Percentiles rank a stretch among this genome's conserved stretches.
Conservation (phyloP, 2,113 vertebrate species). For the Melanerpes aurifrons region DNA sequence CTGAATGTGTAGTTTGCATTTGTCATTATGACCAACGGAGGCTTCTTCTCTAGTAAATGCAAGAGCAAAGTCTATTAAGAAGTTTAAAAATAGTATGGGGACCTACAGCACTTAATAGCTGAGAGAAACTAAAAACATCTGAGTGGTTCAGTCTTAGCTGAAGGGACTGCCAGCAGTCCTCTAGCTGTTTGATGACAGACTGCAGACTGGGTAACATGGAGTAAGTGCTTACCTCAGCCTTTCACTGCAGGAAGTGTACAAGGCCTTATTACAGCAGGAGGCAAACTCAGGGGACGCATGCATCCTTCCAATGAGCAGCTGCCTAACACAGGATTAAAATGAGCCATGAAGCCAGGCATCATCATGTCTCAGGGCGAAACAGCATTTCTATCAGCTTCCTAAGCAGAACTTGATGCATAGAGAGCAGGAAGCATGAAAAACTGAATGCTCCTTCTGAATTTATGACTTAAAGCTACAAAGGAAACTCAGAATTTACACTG, state of each 20-base stretch:
- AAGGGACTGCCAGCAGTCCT: background rate
- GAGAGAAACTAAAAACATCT: background rate
- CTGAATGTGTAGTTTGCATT: background rate
- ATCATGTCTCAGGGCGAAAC: background rate
- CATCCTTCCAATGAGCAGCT: slow-evolving; percentile 30
- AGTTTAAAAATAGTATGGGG: background rate
- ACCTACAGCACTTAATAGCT: background rate
- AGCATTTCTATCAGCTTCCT: background rate
- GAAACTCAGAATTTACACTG: slow-evolving; percentile 11
- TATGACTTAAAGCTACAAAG: slow-evolving; percentile 50
- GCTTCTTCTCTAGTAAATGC: background rate
- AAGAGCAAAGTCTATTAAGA: background rate
- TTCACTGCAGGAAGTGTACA: background rate
- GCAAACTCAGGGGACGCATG: background rate
- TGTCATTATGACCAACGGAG: background rate
- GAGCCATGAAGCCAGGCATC: background rate
- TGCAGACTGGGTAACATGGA: background rate
- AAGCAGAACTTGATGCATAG: background rate
- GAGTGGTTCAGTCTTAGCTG: slow-evolving; percentile 3
- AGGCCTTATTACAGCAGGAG: slow-evolving; percentile 5
- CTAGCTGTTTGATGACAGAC: background rate
- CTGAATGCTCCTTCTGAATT: slow-evolving; percentile 13
- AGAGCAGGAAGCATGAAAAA: slow-evolving; percentile 44
- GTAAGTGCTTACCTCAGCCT: background rate
- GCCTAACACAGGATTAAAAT: slow-evolving; percentile 7